These are phyloP conservation scores for Melanostoma mellinum DNA, from an alignment of 2,888 invertebrate genomes.

Conservation along the genomic window DNA sequence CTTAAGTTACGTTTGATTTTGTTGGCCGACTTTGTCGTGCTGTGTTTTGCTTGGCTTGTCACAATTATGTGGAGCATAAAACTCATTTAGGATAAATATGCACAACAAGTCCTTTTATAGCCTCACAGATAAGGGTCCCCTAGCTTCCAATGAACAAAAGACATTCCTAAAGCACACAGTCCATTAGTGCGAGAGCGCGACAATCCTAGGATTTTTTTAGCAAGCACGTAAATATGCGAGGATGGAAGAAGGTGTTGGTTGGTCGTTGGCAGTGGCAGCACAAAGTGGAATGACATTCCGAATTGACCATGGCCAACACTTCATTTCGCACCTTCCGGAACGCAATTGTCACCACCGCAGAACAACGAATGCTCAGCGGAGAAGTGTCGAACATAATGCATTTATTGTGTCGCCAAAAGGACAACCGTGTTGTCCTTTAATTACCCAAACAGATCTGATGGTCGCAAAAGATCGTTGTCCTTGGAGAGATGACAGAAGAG, in stretches of 20 bases:
- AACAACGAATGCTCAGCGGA: slow-evolving; percentile 33
- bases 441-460: slow-evolving; percentile 22
- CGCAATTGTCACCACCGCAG: slow-evolving; percentile 49
- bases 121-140: slow-evolving; percentile 25
- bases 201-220: slow-evolving; percentile 50
- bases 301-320: slow-evolving; percentile 64
- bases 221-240: slow-evolving; percentile 39
- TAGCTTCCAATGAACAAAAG: not conserved
- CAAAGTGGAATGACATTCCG: slow-evolving; percentile 68
- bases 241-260: slow-evolving; percentile 34
- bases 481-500: slow-evolving; percentile 8
- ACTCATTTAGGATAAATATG: slow-evolving; percentile 72
- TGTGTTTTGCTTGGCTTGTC: slow-evolving; percentile 54
- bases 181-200: slow-evolving; percentile 53
- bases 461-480: slow-evolving; percentile 28
- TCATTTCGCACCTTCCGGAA: slow-evolving; percentile 61
- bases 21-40: slow-evolving; percentile 25
- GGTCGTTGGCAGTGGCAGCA: not conserved
- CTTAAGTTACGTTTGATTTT: slow-evolving; percentile 17
- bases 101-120: slow-evolving; percentile 71
- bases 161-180: slow-evolving; percentile 36
- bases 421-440: slow-evolving; percentile 56
- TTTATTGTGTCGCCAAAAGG: slow-evolving; percentile 64
- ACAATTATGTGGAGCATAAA: slow-evolving; percentile 68
- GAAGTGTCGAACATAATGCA: slow-evolving; percentile 63